Evolutionary conservation across 2,113 vertebrate species (phyloP).

Genomic region (Chaetodon trifascialis): DNA sequence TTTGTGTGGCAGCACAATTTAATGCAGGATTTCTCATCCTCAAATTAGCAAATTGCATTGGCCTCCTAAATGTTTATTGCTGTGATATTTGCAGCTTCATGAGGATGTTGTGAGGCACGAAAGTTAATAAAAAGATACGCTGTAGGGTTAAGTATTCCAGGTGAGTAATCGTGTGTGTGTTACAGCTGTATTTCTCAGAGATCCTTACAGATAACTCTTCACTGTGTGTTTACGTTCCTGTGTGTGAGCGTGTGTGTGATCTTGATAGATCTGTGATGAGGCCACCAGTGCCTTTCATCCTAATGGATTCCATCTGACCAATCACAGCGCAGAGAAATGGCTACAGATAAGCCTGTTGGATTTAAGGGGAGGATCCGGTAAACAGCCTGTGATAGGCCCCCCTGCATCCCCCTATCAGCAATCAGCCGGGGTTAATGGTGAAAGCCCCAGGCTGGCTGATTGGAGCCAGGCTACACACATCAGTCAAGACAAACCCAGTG

Average conservation of each 20-base stretch:
- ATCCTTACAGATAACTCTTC: conserved; percentile 39
- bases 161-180: conserved; percentile 38
- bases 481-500: conserved; percentile 66
- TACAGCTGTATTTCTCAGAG: conserved; percentile 39
- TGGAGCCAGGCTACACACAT: conserved; percentile 78
- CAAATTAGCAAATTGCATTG: not conserved
- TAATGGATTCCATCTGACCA: conserved; percentile 83
- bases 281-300: conserved; percentile 78
- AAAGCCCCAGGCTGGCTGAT: conserved; percentile 73
- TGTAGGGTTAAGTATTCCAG: conserved; percentile 24
- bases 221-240: conserved; percentile 28
- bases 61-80: not conserved
- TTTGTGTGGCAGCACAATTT: not conserved
- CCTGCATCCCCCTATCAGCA: conserved; percentile 74
- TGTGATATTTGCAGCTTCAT: not conserved
- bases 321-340: conserved; percentile 73
- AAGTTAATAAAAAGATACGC: not conserved
- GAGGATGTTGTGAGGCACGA: not conserved
- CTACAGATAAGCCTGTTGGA: conserved; percentile 71
- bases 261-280: conserved; percentile 75
- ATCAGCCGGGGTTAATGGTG: conserved; percentile 77
- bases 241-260: conserved; percentile 55
- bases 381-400: conserved; percentile 63
- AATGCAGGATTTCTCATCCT: not conserved
- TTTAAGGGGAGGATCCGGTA: conserved; percentile 74